Base-by-base conservation (phyloP, 2,113 vertebrate genomes). In the Apteryx mantelli region DNA sequence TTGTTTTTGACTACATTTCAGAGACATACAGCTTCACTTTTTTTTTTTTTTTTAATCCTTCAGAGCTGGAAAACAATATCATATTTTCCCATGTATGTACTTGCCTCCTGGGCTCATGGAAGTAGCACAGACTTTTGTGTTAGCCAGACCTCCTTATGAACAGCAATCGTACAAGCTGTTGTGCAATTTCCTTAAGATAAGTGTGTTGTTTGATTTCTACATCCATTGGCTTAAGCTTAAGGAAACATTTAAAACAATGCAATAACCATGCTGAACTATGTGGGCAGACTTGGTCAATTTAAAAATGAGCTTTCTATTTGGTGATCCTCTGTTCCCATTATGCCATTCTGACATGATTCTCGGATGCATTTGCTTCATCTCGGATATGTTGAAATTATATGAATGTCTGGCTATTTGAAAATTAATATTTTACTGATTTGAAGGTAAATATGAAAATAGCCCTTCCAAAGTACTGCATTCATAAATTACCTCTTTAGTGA, bases 81-180 rank as follows among this genome's bases (percentile, higher is more conserved):
- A 5, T 66, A 63, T 74, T 88, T 96, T 86, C 83, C 70, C 66
- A 12, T 53, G 32, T 36, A 15, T 82, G 89, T 89, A 66, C 30
- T 2, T 96, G 77, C 70, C 71, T 97, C 13, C 71, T 30, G 82
- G 76, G 89, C 91, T 96, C 38, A 58, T 95, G 92, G 93, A 93
- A 96, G 88, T 96, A 95, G 86, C 88, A 92, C 89, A 86, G 95
- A 93, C 88, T 36, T 70, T 18, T 91, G 61, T 86, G 32, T 81
- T 84, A 30, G 28, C 28, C 83, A 80, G 88, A 78, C 64, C 36
- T 86, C 58, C n/a, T 91, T 38, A 19, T 6, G 13, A 30, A 55
- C 48, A 88, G 58, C 58, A 30, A 46, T 75, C 68, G 8, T 21
- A 63, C 91, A 84, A 82, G 46, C 60, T 65, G 11, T 88, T 95